Percentiles rank a stretch among this genome's conserved stretches.
Conservation (phyloP, 2,888 invertebrate genomes). For the Tinea trinotella region DNA sequence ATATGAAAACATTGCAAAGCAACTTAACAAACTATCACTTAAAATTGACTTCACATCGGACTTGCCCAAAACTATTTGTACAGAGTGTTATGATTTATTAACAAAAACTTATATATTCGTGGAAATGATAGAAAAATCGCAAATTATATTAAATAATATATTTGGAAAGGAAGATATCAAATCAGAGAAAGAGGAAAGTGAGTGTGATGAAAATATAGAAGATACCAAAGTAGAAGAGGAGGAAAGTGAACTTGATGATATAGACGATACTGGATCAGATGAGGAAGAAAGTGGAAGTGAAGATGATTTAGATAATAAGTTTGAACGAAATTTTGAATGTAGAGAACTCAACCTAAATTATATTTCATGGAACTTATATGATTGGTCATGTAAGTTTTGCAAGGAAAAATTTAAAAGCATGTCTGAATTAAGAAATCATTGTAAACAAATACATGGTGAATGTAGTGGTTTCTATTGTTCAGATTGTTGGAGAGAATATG, state of each 20-base stretch:
- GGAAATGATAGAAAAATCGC: constrained; percentile 1
- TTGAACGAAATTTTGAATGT: constrained; percentile 15
- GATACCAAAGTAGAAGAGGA: no score
- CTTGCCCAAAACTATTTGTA: constrained; percentile 25
- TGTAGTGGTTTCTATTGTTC: constrained; percentile 76
- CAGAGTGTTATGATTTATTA: constrained; percentile 22
- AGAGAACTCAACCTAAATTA: no score
- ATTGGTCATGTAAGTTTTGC: constrained; percentile 54
- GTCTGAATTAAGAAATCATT: constrained; percentile 70
- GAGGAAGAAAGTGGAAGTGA: constrained; percentile 37
- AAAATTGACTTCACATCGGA: constrained; percentile 17
- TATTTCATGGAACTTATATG: constrained; percentile 55
- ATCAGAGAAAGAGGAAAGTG: not conserved
- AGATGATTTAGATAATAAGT: constrained; percentile 38
- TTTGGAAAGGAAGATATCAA: not conserved
- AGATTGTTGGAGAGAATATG: constrained; percentile 76
- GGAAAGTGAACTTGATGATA: not conserved
- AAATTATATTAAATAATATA: constrained; percentile 2
- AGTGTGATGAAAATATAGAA: no score
- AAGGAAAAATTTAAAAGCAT: constrained; percentile 52
- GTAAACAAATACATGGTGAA: constrained; percentile 74
- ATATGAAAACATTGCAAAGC: not conserved
- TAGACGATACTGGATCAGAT: not conserved
- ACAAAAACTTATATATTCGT: constrained; percentile 23
- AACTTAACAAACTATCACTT: not conserved